Conservation (phyloP, 2,888 invertebrate species). For the Caenorhabditis wallacei region DNA sequence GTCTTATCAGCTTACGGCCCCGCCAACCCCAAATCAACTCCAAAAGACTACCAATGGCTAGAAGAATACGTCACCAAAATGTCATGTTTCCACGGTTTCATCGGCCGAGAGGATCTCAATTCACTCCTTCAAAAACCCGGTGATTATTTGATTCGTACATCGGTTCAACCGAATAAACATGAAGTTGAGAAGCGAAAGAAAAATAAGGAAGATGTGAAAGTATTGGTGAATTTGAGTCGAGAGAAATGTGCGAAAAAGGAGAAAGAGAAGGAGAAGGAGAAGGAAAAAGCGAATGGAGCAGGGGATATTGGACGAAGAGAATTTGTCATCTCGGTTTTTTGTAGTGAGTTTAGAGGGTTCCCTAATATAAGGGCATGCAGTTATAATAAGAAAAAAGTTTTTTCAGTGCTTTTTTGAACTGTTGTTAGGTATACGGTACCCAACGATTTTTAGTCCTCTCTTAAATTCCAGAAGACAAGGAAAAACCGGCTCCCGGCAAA, state of each 20-base stretch:
- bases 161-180: slow-evolving; percentile 48
- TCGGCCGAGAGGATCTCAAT: slow-evolving; percentile 37
- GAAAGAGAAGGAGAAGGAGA: slow-evolving; percentile 34
- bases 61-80: slow-evolving; percentile 30
- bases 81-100: slow-evolving; percentile 50
- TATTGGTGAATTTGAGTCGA: slow-evolving; percentile 42
- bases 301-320: slow-evolving; percentile 40
- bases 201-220: slow-evolving; percentile 27
- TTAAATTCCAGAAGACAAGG: slow-evolving; percentile 43
- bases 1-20: neutral
- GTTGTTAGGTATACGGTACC: too few species aligned
- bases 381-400: too few species aligned
- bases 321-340: slow-evolving; percentile 48
- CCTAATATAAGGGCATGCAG: too few species aligned
- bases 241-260: slow-evolving; percentile 48
- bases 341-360: slow-evolving; percentile 22
- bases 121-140: slow-evolving; percentile 34
- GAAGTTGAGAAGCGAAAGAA: slow-evolving; percentile 49
- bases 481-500: slow-evolving; percentile 6
- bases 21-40: slow-evolving; percentile 1
- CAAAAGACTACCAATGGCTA: slow-evolving; percentile 35
- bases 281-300: neutral
- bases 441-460: too few species aligned
- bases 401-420: too few species aligned
- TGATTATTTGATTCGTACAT: slow-evolving; percentile 44